Conservation (phyloP, 2,888 invertebrate genomes). For the Sisyra nigra region DNA sequence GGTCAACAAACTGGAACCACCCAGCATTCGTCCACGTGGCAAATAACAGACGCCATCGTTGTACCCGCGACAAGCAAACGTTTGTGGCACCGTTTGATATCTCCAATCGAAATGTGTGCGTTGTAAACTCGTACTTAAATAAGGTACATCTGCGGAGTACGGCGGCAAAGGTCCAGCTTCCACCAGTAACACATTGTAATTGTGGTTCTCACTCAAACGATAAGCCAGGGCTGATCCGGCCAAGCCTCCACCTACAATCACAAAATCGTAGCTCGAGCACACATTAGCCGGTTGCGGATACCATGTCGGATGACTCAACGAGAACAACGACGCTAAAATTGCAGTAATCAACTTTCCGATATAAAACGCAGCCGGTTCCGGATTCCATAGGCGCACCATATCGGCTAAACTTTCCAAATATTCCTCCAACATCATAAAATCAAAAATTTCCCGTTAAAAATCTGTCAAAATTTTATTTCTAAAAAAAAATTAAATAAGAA, state of each 20-base stretch:
- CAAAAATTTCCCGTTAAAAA: not conserved
- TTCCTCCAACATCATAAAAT: slow-evolving; percentile 1
- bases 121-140: slow-evolving; percentile 13
- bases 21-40: slow-evolving; percentile 39
- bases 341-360: not conserved
- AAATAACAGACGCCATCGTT: slow-evolving; percentile 25
- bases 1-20: slow-evolving; percentile 42
- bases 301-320: not conserved
- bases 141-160: slow-evolving; percentile 17
- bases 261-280: not conserved
- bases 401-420: not conserved
- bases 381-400: not conserved
- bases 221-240: slow-evolving; percentile 35
- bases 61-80: slow-evolving; percentile 20
- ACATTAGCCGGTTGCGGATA: not conserved
- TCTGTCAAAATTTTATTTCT: not conserved
- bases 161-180: slow-evolving; percentile 34
- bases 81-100: slow-evolving; percentile 28
- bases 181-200: slow-evolving; percentile 31
- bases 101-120: slow-evolving; percentile 17
- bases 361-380: not conserved
- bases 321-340: not conserved
- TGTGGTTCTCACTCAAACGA: slow-evolving; percentile 25
- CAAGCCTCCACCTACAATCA: slow-evolving; percentile 32
- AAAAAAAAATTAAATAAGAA: not conserved